Conservation (phyloP, 2,797 vertebrate genomes). For the Pseudochirops cupreus region DNA sequence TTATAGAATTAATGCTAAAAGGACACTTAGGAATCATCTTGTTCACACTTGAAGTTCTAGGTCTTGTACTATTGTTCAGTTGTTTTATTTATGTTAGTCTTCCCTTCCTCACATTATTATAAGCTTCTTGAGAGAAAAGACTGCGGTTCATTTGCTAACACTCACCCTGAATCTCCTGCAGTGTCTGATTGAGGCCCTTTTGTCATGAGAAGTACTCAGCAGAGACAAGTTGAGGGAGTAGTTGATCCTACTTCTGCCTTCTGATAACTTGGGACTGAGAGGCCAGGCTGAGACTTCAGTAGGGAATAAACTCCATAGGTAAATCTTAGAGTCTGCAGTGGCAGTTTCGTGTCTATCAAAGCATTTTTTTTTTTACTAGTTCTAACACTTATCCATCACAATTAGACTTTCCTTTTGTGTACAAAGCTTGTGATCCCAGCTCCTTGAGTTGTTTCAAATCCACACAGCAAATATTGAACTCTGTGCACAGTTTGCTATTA, state of each 20-base stretch:
- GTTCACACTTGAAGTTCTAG: background rate
- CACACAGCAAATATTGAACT: slow-evolving; percentile 62
- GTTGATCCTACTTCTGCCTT: slow-evolving; percentile 21
- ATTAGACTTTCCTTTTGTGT: background rate
- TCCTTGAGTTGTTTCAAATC: slow-evolving; percentile 59
- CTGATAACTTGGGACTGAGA: background rate
- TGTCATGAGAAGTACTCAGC: background rate
- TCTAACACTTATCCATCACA: background rate
- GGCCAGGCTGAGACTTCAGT: background rate
- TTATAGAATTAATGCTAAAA: background rate
- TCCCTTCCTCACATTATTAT: background rate
- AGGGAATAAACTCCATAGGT: background rate
- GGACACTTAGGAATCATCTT: background rate
- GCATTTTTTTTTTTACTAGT: slow-evolving; percentile 2
- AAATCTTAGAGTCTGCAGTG: slow-evolving; percentile 12
- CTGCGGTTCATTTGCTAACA: background rate
- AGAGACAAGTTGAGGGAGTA: slow-evolving; percentile 6
- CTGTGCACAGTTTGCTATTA: slow-evolving; percentile 50
- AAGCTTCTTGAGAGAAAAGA: background rate
- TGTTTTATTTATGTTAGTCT: background rate
- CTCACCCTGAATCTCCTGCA: background rate
- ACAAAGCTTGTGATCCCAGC: background rate
- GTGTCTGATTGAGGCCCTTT: background rate
- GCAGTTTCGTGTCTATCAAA: slow-evolving; percentile 30
- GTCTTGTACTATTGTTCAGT: background rate